These are phyloP conservation scores for Phoeniculus purpureus DNA, from an alignment of 2,797 vertebrate genomes.

Conservation along the genomic window DNA sequence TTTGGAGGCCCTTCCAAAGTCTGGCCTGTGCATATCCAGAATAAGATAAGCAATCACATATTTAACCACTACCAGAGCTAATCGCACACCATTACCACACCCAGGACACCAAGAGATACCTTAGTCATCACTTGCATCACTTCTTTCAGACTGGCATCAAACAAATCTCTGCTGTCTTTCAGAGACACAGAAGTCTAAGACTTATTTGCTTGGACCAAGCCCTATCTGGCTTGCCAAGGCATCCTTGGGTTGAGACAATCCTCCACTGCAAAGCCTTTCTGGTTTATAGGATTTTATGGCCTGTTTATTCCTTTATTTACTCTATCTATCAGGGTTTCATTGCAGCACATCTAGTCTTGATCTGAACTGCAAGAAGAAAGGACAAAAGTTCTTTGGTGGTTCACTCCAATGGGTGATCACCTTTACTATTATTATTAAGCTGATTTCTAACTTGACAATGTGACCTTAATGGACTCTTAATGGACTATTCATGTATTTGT, in stretches of 20 bases:
- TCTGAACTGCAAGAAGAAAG: not conserved
- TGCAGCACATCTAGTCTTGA: not conserved
- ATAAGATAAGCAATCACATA: not conserved
- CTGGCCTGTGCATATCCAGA: not conserved
- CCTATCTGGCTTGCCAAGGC: not conserved
- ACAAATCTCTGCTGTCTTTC: not conserved
- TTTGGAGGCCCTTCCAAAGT: not conserved
- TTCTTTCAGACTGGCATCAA: not conserved
- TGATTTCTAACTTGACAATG: not conserved
- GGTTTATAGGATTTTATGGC: not conserved
- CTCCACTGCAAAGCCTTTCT: not conserved
- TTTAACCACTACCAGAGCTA: not conserved
- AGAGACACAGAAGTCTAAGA: not conserved
- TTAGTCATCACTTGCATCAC: not conserved
- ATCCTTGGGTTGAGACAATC: too few relatives aligned
- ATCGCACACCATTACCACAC: not conserved
- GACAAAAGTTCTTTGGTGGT: not conserved
- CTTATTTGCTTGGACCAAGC: not conserved
- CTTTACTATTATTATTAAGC: not conserved
- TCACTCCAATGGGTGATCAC: not conserved
- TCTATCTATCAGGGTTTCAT: not conserved
- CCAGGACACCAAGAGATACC: not conserved
- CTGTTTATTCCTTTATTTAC: not conserved
- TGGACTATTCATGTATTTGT: not conserved
- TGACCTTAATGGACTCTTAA: not conserved